Base-by-base conservation (phyloP, 2,113 vertebrate species). In the Myrmecophaga tridactyla region DNA sequence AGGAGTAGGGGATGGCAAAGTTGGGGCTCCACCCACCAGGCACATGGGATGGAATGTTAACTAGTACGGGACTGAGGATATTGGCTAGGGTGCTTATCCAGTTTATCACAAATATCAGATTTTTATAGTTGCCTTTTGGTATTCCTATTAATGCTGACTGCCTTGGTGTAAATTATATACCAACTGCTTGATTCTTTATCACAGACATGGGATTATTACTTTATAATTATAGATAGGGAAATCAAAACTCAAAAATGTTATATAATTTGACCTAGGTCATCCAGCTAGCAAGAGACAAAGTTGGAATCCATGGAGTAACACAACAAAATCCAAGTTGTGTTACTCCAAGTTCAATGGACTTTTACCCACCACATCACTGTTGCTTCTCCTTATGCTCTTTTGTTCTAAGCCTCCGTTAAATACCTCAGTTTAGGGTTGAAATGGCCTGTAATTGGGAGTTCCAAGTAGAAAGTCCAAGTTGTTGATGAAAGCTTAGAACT, bases 231-330 rank as follows among this genome's bases (percentile, higher is more conserved):
- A 90, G 34, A 77, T 48, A 72, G 86, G 75, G 36, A 93, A 72
- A 89, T 34, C 72, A 51, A 96, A 76, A 89, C 21, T 65, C 65
- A 87, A 31, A 96, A 25, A 69, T 53, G 51, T 23, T 81, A 75
- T 7, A 27, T 84, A 76, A 78, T 34, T 94, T 43, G n/a, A 58
- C 34, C 39, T 78, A 31, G 29, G 67, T 75, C 63, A 51, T 6
- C 4, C 27, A 69, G 41, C 41, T 56, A 76, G 25, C n/a, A 63
- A 72, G 11, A 43, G 12, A 43, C n/a, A 43, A 85, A 72, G 4
- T 10, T 81, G 23, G 60, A 89, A 85, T 70, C n/a, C n/a, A n/a
- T n/a, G n/a, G n/a, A n/a, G n/a, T n/a, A n/a, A n/a, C n/a, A n/a
- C n/a, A n/a, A n/a, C 75, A 78, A 91, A 96, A 83, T 29, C 46